phyloP scores from a whole-genome alignment of 2,113 vertebrate genomes.

The Vicugna pacos region DNA sequence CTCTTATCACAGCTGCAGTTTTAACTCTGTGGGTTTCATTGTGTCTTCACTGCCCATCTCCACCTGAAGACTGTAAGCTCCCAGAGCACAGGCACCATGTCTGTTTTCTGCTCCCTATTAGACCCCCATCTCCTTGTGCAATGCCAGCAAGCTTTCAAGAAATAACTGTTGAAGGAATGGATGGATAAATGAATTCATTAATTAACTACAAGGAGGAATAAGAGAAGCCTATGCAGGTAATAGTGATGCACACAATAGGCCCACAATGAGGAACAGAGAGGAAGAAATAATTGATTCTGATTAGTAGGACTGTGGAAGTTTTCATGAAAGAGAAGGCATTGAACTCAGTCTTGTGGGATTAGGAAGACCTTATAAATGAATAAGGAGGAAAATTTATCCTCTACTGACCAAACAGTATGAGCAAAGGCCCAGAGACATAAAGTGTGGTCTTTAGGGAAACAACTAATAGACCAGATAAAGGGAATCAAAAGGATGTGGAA shows the following conservation, averaged over 20 bases:
- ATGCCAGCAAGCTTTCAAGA: background rate
- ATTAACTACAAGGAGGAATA: background rate
- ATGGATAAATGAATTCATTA: background rate
- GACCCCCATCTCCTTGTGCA: background rate
- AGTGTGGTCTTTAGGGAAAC: background rate
- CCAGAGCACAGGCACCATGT: background rate
- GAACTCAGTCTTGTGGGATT: conserved; percentile 46
- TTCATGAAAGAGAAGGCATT: conserved; percentile 46
- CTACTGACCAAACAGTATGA: conserved; percentile 45
- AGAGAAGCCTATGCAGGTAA: background rate
- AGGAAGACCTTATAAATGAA: conserved; percentile 14
- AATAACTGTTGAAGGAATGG: background rate
- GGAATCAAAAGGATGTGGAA: background rate
- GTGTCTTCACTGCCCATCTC: background rate
- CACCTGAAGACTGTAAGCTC: background rate
- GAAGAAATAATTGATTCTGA: conserved; percentile 16
- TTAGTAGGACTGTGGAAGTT: background rate
- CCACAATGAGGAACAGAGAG: background rate
- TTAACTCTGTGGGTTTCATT: background rate
- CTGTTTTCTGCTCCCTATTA: background rate
- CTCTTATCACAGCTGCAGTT: background rate
- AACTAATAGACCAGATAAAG: conserved; percentile 39
- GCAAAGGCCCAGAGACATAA: background rate
- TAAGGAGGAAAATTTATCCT: conserved; percentile 53
- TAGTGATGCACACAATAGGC: background rate